phyloP scores from a whole-genome alignment of 2,113 vertebrate genomes.

The Harpagus bidentatus region DNA sequence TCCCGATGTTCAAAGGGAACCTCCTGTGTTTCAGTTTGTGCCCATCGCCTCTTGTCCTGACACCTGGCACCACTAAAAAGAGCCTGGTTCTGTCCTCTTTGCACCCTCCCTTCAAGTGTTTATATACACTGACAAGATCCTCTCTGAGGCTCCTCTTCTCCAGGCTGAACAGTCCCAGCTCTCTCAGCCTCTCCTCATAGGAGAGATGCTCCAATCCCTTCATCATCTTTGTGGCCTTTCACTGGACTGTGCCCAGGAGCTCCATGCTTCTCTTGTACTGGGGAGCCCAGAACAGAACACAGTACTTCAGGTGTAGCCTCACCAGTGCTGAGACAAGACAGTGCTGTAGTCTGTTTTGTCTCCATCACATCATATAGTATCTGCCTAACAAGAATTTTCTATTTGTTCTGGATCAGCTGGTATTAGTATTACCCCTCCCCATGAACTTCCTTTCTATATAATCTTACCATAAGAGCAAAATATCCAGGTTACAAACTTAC shows the following conservation, averaged over 20 bases:
- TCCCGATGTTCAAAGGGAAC: background rate
- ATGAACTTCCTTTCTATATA: background rate
- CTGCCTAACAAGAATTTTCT: background rate
- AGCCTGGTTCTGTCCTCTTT: background rate
- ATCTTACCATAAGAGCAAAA: background rate
- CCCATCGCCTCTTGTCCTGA: background rate
- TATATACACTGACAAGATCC: background rate
- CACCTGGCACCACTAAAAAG: background rate
- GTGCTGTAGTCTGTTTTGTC: background rate
- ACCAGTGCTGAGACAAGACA: background rate
- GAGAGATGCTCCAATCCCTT: background rate
- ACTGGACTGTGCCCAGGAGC: background rate
- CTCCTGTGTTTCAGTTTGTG: background rate
- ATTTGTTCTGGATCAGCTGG: background rate
- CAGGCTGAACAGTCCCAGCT: background rate
- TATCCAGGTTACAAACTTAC: background rate
- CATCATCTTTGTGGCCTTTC: background rate
- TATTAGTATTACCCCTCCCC: background rate
- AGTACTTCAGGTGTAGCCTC: background rate
- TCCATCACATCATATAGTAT: background rate
- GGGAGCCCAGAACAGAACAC: background rate
- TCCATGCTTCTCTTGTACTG: background rate
- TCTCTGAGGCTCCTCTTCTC: background rate
- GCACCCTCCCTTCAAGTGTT: background rate
- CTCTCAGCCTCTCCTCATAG: background rate